phyloP scores from a whole-genome alignment of 2,888 invertebrate genomes.

The Apoda limacodes region DNA sequence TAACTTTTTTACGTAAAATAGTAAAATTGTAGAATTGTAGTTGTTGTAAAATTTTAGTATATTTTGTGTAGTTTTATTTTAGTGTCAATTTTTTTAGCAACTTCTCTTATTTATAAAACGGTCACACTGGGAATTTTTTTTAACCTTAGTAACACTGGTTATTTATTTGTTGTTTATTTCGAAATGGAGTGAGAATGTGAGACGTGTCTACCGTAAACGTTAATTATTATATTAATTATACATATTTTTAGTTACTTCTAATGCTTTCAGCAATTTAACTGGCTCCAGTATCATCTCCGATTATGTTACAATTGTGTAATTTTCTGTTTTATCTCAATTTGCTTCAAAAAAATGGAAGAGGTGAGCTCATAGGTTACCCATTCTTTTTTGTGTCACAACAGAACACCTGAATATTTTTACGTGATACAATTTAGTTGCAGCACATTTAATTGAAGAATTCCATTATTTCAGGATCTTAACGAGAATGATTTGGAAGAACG shows the following conservation, averaged over 20 bases:
- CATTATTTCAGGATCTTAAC: conserved; percentile 54
- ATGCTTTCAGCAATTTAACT: conserved; percentile 50
- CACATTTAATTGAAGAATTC: no score
- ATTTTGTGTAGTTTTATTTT: no score
- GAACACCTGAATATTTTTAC: no score
- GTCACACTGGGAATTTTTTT: no score
- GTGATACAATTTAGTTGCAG: no score
- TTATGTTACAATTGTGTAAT: conserved; percentile 56
- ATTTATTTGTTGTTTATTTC: no score
- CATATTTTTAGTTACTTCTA: conserved; percentile 49
- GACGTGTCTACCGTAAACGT: conserved; percentile 55
- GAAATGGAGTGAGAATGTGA: conserved; percentile 44
- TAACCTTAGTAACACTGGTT: no score
- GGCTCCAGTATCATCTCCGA: conserved; percentile 44
- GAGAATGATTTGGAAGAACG: conserved; percentile 61
- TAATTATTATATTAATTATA: conserved; percentile 14
- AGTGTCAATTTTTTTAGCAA: no score
- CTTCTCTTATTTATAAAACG: no score
- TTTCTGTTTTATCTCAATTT: conserved; percentile 48
- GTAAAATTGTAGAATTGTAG: no score
- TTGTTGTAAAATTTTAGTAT: no score
- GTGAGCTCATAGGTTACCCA: conserved; percentile 45
- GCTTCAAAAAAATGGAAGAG: conserved; percentile 60
- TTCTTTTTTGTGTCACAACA: conserved; percentile 51
- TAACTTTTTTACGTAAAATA: no score